Evolutionary conservation across 64 coral and sea anemone genomes (phyloP).

Genomic region (Orbicella faveolata): DNA sequence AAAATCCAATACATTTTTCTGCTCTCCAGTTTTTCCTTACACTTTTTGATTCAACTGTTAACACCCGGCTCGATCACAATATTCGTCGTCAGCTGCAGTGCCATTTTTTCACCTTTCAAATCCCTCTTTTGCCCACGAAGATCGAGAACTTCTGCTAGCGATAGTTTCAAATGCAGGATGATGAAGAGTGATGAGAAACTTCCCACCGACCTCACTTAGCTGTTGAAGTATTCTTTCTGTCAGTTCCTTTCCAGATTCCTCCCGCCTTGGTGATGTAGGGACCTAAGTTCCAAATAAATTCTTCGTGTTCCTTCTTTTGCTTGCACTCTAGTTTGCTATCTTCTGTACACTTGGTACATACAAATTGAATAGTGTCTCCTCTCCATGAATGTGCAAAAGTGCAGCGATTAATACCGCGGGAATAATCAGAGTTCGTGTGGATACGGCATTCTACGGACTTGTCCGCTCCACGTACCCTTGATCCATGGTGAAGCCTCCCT

Average conservation of each 20-base stretch:
- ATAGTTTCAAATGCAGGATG: no score
- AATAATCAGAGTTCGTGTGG: not conserved
- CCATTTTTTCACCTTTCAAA: no score
- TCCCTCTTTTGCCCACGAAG: no score
- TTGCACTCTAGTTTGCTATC: conserved; percentile 1
- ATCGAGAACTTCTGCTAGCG: no score
- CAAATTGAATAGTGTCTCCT: conserved; percentile 18
- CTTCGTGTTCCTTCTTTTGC: not conserved
- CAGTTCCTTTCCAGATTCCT: not conserved
- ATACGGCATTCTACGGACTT: conserved; percentile 21
- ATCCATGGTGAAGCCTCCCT: conserved; percentile 23
- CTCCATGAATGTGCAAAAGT: conserved; percentile 35
- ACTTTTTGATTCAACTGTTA: no score
- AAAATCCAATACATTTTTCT: no score
- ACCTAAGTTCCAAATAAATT: conserved; percentile 9
- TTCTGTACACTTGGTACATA: conserved; percentile 21
- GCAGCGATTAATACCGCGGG: not conserved
- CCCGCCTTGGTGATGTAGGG: not conserved
- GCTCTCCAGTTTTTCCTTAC: no score
- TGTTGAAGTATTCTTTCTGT: not conserved
- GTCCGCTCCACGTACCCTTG: not conserved
- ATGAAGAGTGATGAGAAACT: no score
- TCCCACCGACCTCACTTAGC: no score
- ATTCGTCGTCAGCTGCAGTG: no score
- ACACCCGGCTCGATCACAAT: no score